These are phyloP conservation scores for Exocentrus adspersus DNA, from an alignment of 2,888 invertebrate genomes.

Conservation along the genomic window DNA sequence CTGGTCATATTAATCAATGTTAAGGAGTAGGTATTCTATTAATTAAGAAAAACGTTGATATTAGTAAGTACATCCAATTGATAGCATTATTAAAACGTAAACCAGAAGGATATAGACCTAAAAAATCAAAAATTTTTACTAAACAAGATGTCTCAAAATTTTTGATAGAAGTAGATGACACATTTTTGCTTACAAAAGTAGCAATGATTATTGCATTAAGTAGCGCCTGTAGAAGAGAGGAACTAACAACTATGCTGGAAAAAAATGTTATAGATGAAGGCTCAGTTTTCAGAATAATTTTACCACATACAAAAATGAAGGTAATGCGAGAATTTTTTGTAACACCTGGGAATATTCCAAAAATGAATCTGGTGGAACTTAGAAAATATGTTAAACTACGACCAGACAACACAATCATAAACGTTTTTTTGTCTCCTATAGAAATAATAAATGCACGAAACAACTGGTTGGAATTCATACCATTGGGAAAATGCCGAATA, in stretches of 20 bases:
- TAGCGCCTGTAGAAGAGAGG: background rate
- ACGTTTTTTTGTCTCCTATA: background rate
- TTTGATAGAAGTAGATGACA: background rate
- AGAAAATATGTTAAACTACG: background rate
- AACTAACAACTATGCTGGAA: background rate
- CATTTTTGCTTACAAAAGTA: conserved; percentile 1
- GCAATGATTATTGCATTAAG: background rate
- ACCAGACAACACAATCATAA: background rate
- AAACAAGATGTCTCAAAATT: conserved; percentile 1
- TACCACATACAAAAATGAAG: background rate
- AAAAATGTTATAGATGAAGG: background rate
- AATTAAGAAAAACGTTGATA: background rate
- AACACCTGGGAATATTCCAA: background rate
- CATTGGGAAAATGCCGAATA: background rate
- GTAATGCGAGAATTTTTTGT: background rate
- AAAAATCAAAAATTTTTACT: background rate
- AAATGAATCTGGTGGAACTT: background rate
- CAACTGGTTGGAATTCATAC: background rate
- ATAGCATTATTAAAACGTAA: background rate
- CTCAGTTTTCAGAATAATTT: background rate
- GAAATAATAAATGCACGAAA: background rate
- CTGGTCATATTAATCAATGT: background rate
- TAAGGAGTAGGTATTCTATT: background rate
- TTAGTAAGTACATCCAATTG: background rate
- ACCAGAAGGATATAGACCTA: background rate